These are phyloP conservation scores for Chelidonichthys spinosus DNA, from an alignment of 2,797 vertebrate genomes.

Conservation along the genomic window DNA sequence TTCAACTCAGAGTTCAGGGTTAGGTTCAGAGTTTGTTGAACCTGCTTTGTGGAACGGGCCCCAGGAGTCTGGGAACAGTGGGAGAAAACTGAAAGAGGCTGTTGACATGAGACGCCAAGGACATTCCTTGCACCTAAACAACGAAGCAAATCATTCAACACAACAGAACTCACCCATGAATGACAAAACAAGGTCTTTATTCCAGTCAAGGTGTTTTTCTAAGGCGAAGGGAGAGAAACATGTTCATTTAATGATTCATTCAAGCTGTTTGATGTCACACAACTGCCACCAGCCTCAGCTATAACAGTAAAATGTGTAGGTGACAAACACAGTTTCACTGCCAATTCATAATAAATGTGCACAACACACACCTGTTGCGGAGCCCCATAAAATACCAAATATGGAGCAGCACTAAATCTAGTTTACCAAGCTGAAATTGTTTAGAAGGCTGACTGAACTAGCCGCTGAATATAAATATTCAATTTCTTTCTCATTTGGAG, in stretches of 20 bases:
- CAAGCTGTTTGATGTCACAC: constrained; percentile 35
- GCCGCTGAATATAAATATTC: constrained; percentile 42
- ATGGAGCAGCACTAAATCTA: constrained; percentile 26
- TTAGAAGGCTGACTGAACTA: constrained; percentile 17
- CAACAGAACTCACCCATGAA: constrained; percentile 9
- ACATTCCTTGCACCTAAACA: background rate
- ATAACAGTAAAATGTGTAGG: constrained; percentile 19
- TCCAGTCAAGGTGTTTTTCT: constrained; percentile 10
- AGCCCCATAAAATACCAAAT: constrained; percentile 43
- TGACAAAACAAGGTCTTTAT: constrained; percentile 24
- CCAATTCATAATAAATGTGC: constrained; percentile 39
- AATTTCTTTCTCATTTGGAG: constrained; percentile 1
- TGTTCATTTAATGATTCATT: constrained; percentile 38
- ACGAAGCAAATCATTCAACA: constrained; percentile 22
- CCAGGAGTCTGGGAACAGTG: background rate
- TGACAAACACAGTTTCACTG: constrained; percentile 22
- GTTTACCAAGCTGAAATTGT: constrained; percentile 41
- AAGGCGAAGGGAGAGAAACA: background rate
- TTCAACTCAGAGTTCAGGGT: too few species aligned
- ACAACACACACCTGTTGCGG: constrained; percentile 47
- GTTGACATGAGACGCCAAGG: background rate
- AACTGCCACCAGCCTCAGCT: constrained; percentile 19
- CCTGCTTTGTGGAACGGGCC: too few species aligned
- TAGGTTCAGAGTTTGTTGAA: too few species aligned
- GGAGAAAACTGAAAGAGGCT: background rate